Percentiles rank a stretch among this genome's conserved stretches.
Conservation (phyloP, 2,888 invertebrate species). For the Noctua janthina region DNA sequence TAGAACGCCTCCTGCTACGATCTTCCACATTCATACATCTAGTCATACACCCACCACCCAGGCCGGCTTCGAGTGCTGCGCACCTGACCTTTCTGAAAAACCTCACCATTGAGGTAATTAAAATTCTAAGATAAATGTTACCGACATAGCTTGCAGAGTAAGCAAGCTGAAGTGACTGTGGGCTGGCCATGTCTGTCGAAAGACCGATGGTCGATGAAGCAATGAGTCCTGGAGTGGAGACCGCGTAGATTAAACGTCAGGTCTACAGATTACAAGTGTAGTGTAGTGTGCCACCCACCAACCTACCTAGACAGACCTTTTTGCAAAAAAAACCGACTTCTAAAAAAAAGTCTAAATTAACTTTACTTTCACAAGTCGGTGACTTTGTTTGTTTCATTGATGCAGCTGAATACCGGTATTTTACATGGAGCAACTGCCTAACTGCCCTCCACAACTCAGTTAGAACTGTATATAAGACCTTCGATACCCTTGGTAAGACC, state of each 20-base stretch:
- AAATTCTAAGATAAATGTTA: background rate
- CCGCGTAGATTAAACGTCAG: background rate
- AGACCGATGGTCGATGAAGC: background rate
- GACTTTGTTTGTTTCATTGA: background rate
- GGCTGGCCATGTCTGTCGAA: background rate
- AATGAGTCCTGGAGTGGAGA: background rate
- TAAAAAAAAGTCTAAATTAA: too few relatives aligned
- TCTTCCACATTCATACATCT: background rate
- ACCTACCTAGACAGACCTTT: too few relatives aligned
- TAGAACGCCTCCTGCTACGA: background rate
- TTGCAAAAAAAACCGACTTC: too few relatives aligned
- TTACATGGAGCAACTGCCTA: background rate
- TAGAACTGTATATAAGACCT: too few relatives aligned
- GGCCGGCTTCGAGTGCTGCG: background rate
- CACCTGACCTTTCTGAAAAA: background rate
- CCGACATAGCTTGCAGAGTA: background rate
- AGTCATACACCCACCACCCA: background rate
- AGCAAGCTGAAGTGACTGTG: background rate
- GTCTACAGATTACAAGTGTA: too few relatives aligned
- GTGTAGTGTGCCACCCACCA: too few relatives aligned
- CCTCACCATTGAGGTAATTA: background rate
- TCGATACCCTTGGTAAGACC: background rate
- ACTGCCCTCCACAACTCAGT: background rate
- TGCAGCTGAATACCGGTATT: background rate
- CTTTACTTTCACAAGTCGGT: too few relatives aligned